These are phyloP conservation scores for Drosophila truncata DNA, from an alignment of 1,140 invertebrate genomes.

Conservation along the genomic window DNA sequence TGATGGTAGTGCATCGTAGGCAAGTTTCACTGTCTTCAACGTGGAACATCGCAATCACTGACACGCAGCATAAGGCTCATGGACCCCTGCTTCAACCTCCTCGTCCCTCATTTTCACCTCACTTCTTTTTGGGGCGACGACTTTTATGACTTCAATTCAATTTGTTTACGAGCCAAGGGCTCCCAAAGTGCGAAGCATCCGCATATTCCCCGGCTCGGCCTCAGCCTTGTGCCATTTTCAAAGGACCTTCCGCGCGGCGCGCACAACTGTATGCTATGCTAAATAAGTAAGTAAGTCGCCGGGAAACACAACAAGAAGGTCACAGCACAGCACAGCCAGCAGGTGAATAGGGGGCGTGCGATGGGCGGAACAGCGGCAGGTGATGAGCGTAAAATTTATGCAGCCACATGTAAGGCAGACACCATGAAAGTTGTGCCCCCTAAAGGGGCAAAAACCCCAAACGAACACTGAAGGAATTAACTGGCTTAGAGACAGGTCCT, in stretches of 20 bases:
- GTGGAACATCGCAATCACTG: conserved; percentile 72
- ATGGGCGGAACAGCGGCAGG: conserved; percentile 53
- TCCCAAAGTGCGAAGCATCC: conserved; percentile 37
- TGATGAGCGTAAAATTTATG: conserved; percentile 83
- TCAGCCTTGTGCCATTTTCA: conserved; percentile 59
- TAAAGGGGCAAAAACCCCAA: conserved; percentile 25
- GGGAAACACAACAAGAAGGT: conserved; percentile 64
- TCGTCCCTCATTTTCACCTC: conserved; percentile 18
- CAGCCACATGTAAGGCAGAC: conserved; percentile 76
- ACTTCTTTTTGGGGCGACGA: conserved; percentile 63
- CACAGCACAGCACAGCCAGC: conserved; percentile 25
- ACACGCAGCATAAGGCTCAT: conserved; percentile 71
- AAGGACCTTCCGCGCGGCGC: conserved; percentile 34
- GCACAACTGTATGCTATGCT: conserved; percentile 67
- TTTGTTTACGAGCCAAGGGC: conserved; percentile 79
- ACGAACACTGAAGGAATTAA: conserved; percentile 2
- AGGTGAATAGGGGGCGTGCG: conserved; percentile 12
- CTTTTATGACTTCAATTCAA: conserved; percentile 84
- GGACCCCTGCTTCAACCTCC: neutral
- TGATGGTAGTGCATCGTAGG: neutral
- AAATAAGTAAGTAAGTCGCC: conserved; percentile 71
- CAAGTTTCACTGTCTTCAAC: neutral
- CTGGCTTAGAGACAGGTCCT: neutral
- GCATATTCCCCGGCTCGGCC: conserved; percentile 10
- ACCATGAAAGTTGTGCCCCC: conserved; percentile 68